phyloP scores from a whole-genome alignment of 2,888 invertebrate species.

The Sinhomidia bicolor region DNA sequence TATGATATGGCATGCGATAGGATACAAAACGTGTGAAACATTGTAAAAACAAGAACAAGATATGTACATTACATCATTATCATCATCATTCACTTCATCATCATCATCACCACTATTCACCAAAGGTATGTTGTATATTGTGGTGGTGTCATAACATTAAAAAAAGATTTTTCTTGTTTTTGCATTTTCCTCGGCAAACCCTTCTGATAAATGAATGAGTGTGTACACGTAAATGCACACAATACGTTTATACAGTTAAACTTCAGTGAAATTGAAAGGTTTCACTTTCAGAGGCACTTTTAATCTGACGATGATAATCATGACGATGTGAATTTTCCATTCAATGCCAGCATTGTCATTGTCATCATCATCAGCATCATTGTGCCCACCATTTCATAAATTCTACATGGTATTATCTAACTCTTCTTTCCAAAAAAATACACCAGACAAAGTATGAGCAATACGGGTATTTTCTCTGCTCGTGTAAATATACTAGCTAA shows the following conservation, averaged over 20 bases:
- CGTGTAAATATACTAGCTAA: constrained; percentile 26
- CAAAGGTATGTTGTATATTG: not conserved
- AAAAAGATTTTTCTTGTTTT: not conserved
- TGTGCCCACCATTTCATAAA: too few species aligned
- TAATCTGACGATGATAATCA: not conserved
- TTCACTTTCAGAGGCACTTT: constrained; percentile 25
- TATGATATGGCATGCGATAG: not conserved
- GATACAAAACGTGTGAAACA: not conserved
- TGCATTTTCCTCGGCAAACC: not conserved
- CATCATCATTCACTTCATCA: not conserved
- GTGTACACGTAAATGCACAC: not conserved
- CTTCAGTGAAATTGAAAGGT: constrained; percentile 39
- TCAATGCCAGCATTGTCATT: not conserved
- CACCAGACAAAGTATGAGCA: too few species aligned
- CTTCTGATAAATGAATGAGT: not conserved
- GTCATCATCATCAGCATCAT: too few species aligned
- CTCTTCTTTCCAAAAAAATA: too few species aligned
- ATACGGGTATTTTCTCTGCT: not conserved
- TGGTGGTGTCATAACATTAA: not conserved
- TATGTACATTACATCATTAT: constrained; percentile 20
- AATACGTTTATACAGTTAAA: not conserved
- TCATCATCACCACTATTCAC: not conserved
- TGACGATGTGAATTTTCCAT: not conserved
- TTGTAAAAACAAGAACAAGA: not conserved
- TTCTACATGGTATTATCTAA: too few species aligned